Evolutionary conservation across 2,113 vertebrate genomes (phyloP), one percentile per base, ranked within the genome.

Genomic region (Oryzias celebensis): DNA sequence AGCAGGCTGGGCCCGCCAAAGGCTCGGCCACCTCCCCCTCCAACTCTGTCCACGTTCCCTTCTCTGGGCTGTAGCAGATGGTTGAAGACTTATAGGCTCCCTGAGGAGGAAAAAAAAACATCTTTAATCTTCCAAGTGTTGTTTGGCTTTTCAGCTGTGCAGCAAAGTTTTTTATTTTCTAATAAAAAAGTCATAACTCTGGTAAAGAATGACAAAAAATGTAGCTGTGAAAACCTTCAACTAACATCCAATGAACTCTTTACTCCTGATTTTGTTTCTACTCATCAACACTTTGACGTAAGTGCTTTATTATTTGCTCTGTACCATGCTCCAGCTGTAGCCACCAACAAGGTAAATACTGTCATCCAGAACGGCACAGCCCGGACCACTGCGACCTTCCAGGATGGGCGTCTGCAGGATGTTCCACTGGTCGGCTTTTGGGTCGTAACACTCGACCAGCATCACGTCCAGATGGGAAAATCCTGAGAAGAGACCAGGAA

Each of bases 301-400:
- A 36, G 8, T 8, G 31, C 4, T 15, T 2, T 22, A 49, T 17
- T 20, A 22, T 41, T 10, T 18, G 52, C 28, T 41, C 20, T n/a
- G 53, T 80, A 99, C 97, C 97, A 99, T 99, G 79, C 97, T 99
- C 97, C 97, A 99, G 88, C 97, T 99, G 88, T 99, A 99, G 77
- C 97, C 97, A 14, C 97, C 97, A 7, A 99, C 94, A 3, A 99
- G 93, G 82, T 96, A 98, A 89, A 99, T 98, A 71, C 94, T 98
- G 83, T 98, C 96, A 0, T 97, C 96, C 22, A 99, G 89, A 60
- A 95, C 95, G 2, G 96, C 93, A 0, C 97, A 99, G 70, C 97
- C 97, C 3, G 97, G 97, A 13, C 97, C 97, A 31, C 97, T 99
- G 77, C 97, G 96, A 4, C 97, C 97, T 81, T 99, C 97, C 78